phyloP scores from a whole-genome alignment of 2,888 invertebrate genomes.

The Polyommatus iphigenia region DNA sequence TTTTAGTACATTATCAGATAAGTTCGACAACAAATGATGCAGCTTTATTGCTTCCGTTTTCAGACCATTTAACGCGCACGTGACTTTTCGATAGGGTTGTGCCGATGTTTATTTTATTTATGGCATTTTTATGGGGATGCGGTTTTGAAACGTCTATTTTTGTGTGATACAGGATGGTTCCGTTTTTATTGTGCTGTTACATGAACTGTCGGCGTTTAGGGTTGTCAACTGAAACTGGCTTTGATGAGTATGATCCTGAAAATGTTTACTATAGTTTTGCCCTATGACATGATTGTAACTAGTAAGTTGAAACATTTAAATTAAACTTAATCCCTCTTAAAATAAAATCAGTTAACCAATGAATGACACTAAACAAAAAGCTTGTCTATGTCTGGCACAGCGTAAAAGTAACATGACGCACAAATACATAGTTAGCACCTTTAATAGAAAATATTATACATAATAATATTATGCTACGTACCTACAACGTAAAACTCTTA shows the following conservation, averaged over 20 bases:
- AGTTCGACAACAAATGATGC: slow-evolving; percentile 58
- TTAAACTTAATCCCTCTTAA: too few species aligned
- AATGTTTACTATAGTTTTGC: neutral
- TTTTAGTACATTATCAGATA: slow-evolving; percentile 28
- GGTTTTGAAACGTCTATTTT: slow-evolving; percentile 37
- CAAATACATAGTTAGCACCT: too few species aligned
- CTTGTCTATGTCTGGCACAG: too few species aligned
- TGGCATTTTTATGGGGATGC: slow-evolving; percentile 42
- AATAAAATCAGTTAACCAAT: too few species aligned
- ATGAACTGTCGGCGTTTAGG: slow-evolving; percentile 17
- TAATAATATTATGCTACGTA: too few species aligned
- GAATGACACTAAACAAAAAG: too few species aligned
- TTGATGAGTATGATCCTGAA: slow-evolving; percentile 33
- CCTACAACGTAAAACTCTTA: too few species aligned
- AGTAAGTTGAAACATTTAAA: neutral
- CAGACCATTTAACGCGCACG: slow-evolving; percentile 72
- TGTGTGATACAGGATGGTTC: slow-evolving; percentile 40
- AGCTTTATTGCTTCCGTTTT: slow-evolving; percentile 73
- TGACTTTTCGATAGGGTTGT: slow-evolving; percentile 66
- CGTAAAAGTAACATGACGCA: too few species aligned
- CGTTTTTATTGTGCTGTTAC: slow-evolving; percentile 37
- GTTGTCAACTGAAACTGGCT: slow-evolving; percentile 2
- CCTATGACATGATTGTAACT: too few species aligned
- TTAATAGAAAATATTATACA: too few species aligned
- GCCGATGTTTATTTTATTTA: slow-evolving; percentile 63